Percentiles rank a stretch among this genome's conserved stretches.
phyloP scores from a whole-genome alignment of 2,888 invertebrate genomes.

The Tyria jacobaeae region DNA sequence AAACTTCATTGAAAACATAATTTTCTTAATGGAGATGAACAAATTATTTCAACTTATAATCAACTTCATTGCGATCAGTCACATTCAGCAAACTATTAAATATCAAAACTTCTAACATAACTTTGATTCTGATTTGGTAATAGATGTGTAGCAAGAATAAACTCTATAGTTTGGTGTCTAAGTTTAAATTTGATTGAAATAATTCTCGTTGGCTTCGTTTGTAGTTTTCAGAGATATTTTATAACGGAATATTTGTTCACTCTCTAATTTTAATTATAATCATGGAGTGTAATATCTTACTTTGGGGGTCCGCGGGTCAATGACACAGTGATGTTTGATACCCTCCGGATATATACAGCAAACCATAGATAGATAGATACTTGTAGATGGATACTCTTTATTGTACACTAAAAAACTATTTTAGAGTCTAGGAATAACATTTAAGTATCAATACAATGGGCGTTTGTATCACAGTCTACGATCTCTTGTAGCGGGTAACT shows the following conservation, averaged over 20 bases:
- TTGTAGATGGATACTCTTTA: too few relatives aligned
- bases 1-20: constrained; percentile 18
- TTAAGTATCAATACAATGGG: too few relatives aligned
- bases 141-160: not conserved
- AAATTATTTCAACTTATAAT: constrained; percentile 20
- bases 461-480: too few relatives aligned
- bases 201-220: not conserved
- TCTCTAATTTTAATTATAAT: constrained; percentile 3
- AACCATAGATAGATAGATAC: too few relatives aligned
- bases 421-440: too few relatives aligned
- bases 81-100: constrained; percentile 25
- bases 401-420: too few relatives aligned
- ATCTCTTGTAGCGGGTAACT: too few relatives aligned
- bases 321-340: not conserved
- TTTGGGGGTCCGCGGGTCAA: not conserved
- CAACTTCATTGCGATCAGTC: constrained; percentile 22
- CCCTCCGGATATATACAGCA: too few relatives aligned
- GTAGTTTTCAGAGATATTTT: not conserved
- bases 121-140: not conserved
- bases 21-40: constrained; percentile 22
- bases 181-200: constrained; percentile 3
- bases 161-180: not conserved
- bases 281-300: not conserved
- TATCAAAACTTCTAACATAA: constrained; percentile 17
- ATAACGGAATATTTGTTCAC: constrained; percentile 1